A percentile compares a stretch with the other conserved stretches of the same genome.
Evolutionary conservation across 2,113 vertebrate genomes (phyloP).

Genomic region (Telmatochromis sp.): DNA sequence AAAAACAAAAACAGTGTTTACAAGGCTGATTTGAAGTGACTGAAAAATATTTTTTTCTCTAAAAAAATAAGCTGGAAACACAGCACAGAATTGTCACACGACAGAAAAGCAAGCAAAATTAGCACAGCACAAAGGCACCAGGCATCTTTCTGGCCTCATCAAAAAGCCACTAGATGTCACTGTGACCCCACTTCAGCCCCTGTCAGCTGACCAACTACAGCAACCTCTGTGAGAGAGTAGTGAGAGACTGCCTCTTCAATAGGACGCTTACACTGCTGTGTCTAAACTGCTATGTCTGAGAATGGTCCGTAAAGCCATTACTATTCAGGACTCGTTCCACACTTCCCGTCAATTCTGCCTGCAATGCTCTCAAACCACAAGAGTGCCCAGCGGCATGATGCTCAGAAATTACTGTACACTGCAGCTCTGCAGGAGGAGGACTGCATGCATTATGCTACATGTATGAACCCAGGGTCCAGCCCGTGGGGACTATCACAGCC

Average conservation of each 20-base stretch:
- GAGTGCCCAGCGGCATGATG: constrained; percentile 20
- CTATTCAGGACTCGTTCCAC: constrained; percentile 44
- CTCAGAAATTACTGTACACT: constrained; percentile 46
- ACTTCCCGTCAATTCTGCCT: constrained; percentile 18
- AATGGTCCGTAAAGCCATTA: constrained; percentile 35
- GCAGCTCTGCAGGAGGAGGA: constrained; percentile 32
- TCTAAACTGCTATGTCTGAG: constrained; percentile 30
- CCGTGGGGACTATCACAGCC: constrained; percentile 28
- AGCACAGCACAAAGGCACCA: background rate
- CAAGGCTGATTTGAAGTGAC: background rate
- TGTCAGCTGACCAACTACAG: background rate
- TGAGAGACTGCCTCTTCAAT: background rate
- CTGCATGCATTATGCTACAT: constrained; percentile 54
- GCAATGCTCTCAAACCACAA: constrained; percentile 44
- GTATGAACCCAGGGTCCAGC: constrained; percentile 40
- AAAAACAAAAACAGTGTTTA: background rate
- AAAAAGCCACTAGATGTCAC: constrained; percentile 70
- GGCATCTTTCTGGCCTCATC: background rate
- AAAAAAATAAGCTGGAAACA: background rate
- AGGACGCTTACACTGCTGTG: constrained; percentile 8
- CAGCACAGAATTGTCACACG: background rate
- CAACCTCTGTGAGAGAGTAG: background rate
- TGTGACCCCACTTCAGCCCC: constrained; percentile 47
- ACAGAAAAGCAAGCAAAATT: background rate
- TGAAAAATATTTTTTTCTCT: background rate